Evolutionary conservation across 1,140 invertebrate species (phyloP).

Genomic region (Dendrolimus punctatus): DNA sequence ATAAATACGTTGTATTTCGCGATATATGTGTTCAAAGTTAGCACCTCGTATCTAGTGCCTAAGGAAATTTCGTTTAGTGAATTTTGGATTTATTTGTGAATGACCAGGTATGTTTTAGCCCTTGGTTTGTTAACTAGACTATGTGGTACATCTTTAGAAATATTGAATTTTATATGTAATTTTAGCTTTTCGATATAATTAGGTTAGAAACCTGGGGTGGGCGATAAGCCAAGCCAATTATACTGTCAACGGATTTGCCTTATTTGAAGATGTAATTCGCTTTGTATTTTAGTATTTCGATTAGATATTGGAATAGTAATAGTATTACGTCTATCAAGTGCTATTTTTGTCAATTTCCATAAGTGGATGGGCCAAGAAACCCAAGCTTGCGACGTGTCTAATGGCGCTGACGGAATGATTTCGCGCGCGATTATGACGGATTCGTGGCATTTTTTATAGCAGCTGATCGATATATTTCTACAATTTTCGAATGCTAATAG

Average conservation of each 20-base stretch:
- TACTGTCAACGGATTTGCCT: constrained; percentile 35
- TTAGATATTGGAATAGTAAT: constrained; percentile 22
- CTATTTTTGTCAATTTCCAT: constrained; percentile 69
- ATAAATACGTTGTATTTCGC: constrained; percentile 28
- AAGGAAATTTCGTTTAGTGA: constrained; percentile 42
- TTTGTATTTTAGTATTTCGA: constrained; percentile 24
- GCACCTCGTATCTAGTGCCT: constrained; percentile 35
- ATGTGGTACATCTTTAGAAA: constrained; percentile 18
- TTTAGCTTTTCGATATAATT: constrained; percentile 40
- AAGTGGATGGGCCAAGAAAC: constrained; percentile 60
- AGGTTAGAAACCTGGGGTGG: constrained; percentile 59
- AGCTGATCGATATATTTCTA: constrained; percentile 45
- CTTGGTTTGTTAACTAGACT: constrained; percentile 20
- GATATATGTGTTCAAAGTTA: constrained; percentile 33
- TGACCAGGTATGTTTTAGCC: constrained; percentile 57
- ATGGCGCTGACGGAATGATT: constrained; percentile 69
- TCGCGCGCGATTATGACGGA: constrained; percentile 71
- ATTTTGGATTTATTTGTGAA: constrained; percentile 59
- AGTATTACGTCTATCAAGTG: constrained; percentile 30
- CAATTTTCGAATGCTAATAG: constrained; percentile 27
- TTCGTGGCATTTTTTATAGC: constrained; percentile 68
- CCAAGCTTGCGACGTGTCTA: constrained; percentile 71
- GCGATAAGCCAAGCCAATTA: constrained; percentile 60
- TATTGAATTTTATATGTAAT: constrained; percentile 13
- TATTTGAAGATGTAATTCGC: constrained; percentile 22